phyloP scores from a whole-genome alignment of 2,797 vertebrate species.

The Synanceia verrucosa region DNA sequence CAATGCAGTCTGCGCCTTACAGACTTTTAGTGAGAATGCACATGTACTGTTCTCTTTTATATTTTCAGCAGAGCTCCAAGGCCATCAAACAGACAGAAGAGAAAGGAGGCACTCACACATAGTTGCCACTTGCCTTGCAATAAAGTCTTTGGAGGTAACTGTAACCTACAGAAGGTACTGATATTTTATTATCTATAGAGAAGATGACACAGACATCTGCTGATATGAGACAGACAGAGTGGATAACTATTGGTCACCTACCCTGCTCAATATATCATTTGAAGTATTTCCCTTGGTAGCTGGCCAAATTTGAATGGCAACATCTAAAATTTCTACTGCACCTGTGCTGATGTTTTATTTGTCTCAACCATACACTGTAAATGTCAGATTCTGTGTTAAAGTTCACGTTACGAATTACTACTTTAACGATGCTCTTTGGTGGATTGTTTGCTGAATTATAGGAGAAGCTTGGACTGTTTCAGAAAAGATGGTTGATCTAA shows the following conservation, averaged over 20 bases:
- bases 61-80: slow-evolving; percentile 39
- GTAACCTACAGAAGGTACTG: neutral
- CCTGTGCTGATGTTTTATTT: neutral
- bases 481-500: too few species aligned
- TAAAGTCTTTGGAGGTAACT: neutral
- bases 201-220: slow-evolving; percentile 7
- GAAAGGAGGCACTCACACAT: neutral
- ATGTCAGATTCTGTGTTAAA: slow-evolving; percentile 5
- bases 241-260: neutral
- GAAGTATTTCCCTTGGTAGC: neutral
- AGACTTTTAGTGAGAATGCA: slow-evolving; percentile 54
- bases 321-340: neutral
- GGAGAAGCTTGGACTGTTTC: too few species aligned
- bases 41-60: slow-evolving; percentile 50
- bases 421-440: too few species aligned
- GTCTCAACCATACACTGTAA: neutral
- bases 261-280: neutral
- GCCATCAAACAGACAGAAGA: slow-evolving; percentile 18
- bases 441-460: too few species aligned
- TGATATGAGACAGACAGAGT: too few species aligned
- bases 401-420: too few species aligned
- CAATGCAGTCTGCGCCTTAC: slow-evolving; percentile 36
- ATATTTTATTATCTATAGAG: slow-evolving; percentile 21
- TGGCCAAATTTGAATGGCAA: neutral
- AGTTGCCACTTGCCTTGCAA: slow-evolving; percentile 12